A percentile compares a stretch with the other conserved stretches of the same genome.
Conservation (phyloP, 2,888 invertebrate species). For the Pollenia amentaria region DNA sequence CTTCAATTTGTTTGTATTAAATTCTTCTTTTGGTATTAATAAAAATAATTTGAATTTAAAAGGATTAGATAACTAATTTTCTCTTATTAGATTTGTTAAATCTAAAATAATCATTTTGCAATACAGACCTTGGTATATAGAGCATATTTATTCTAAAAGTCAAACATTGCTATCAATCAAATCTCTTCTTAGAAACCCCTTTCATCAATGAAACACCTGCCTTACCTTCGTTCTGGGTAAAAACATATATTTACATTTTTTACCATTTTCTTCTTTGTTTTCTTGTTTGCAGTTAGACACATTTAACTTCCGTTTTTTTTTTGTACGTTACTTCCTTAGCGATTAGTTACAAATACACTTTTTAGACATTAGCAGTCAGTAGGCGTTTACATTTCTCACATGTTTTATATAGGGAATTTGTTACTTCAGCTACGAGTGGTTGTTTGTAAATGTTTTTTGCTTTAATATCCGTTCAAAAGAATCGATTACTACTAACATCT, state of each 20-base stretch:
- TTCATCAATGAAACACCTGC: background rate
- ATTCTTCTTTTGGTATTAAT: too few relatives aligned
- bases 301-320: constrained; percentile 48
- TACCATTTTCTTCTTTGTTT: background rate
- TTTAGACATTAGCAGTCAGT: constrained; percentile 55
- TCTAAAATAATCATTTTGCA: too few relatives aligned
- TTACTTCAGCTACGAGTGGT: background rate
- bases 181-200: too few relatives aligned
- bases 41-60: too few relatives aligned
- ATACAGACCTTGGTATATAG: too few relatives aligned
- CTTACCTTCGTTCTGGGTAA: background rate
- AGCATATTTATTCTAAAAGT: too few relatives aligned
- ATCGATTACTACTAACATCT: constrained; percentile 56
- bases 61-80: too few relatives aligned
- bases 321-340: background rate
- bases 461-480: constrained; percentile 65
- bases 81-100: too few relatives aligned
- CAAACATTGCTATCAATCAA: too few relatives aligned
- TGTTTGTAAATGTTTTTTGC: constrained; percentile 6
- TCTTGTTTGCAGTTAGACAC: background rate
- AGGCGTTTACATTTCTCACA: constrained; percentile 51
- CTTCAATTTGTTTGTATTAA: too few relatives aligned
- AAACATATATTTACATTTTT: background rate
- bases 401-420: background rate
- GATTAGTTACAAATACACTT: background rate